Percentiles rank a stretch among this genome's conserved stretches.
phyloP scores from a whole-genome alignment of 2,113 vertebrate species.

The Archilochus colubris region DNA sequence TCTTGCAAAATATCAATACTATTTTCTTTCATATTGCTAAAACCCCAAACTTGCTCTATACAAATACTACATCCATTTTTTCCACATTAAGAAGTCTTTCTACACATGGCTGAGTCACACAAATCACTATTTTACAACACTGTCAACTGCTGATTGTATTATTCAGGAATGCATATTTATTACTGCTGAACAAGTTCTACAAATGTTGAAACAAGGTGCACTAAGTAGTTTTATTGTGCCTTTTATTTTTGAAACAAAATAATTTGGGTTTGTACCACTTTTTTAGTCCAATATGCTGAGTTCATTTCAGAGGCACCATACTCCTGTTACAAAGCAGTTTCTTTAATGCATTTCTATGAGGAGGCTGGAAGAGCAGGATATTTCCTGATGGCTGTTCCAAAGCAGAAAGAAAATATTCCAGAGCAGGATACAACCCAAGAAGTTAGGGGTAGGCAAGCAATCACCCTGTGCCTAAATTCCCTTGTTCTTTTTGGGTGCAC shows the following conservation, averaged over 20 bases:
- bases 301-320: neutral
- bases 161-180: neutral
- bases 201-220: neutral
- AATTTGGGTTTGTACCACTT: neutral
- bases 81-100: neutral
- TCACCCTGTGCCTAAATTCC: neutral
- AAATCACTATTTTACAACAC: neutral
- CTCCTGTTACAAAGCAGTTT: neutral
- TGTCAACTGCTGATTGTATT: neutral
- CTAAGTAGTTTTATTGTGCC: neutral
- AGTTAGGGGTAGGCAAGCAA: neutral
- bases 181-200: neutral
- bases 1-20: neutral
- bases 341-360: neutral
- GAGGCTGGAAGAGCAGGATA: neutral
- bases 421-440: neutral
- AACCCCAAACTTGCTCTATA: neutral
- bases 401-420: neutral
- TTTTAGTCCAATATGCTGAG: neutral
- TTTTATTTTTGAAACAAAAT: neutral
- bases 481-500: neutral
- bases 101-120: neutral
- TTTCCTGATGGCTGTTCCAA: neutral
- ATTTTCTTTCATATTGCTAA: neutral
- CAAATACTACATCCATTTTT: neutral